These are phyloP conservation scores for Amiota communis DNA, from an alignment of 2,888 invertebrate species.

Conservation along the genomic window DNA sequence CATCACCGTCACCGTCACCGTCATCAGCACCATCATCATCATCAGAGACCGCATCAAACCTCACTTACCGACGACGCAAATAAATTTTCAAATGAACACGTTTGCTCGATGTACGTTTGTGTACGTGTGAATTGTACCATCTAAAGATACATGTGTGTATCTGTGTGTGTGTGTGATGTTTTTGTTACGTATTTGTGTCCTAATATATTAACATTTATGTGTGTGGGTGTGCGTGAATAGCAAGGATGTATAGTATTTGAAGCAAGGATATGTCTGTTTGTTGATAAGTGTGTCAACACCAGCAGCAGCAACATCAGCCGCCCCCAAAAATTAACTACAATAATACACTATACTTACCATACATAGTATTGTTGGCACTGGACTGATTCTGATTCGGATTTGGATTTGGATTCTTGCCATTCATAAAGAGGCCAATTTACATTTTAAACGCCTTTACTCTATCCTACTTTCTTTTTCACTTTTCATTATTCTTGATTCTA, in stretches of 20 bases:
- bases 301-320: conserved; percentile 51
- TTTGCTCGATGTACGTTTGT: conserved; percentile 49
- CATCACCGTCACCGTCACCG: conserved; percentile 4
- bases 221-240: conserved; percentile 20
- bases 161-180: conserved; percentile 23
- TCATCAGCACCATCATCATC: conserved; percentile 19
- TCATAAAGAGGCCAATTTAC: no score
- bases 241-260: no score
- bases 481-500: no score
- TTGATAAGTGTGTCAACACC: conserved; percentile 67
- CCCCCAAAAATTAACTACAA: conserved; percentile 37
- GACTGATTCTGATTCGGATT: no score
- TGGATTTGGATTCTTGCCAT: no score
- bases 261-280: conserved; percentile 40
- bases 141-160: conserved; percentile 30
- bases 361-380: no score
- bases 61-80: conserved; percentile 62
- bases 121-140: conserved; percentile 21
- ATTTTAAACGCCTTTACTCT: no score
- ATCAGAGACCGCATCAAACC: conserved; percentile 65
- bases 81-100: conserved; percentile 68
- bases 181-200: neutral
- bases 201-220: conserved; percentile 28
- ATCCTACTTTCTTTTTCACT: no score
- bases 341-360: conserved; percentile 42